These are phyloP conservation scores for Phrynocephalus forsythii DNA, from an alignment of 2,797 vertebrate species.

Conservation along the genomic window DNA sequence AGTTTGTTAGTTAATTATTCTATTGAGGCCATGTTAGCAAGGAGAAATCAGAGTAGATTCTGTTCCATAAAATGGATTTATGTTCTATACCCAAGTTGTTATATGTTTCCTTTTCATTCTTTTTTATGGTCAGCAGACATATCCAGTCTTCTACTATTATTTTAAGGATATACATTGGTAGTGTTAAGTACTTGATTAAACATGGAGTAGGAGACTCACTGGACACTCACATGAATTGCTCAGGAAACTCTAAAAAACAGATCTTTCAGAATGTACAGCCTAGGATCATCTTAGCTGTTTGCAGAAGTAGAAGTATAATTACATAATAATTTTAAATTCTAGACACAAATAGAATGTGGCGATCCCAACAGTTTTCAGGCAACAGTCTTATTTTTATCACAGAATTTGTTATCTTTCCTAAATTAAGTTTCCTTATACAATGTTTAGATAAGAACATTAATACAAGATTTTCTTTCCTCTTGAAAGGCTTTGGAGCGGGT, in stretches of 20 bases:
- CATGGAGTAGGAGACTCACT: conserved; percentile 14
- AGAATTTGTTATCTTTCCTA: conserved; percentile 70
- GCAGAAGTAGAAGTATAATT: conserved; percentile 19
- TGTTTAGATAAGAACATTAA: conserved; percentile 73
- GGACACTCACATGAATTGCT: conserved; percentile 5
- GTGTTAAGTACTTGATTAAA: conserved; percentile 26
- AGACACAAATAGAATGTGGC: conserved; percentile 67
- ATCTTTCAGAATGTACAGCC: conserved; percentile 31
- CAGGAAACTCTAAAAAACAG: conserved; percentile 12
- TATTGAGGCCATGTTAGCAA: neutral
- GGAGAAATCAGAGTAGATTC: neutral
- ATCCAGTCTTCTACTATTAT: neutral
- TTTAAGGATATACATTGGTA: neutral
- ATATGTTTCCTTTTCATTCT: neutral
- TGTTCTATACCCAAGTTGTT: neutral
- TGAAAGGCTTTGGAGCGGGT: conserved; percentile 84
- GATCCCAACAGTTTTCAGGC: conserved; percentile 69
- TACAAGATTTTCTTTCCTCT: conserved; percentile 69
- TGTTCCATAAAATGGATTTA: neutral
- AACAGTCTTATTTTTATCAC: conserved; percentile 65
- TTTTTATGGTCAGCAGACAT: neutral
- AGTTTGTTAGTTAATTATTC: neutral
- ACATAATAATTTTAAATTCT: conserved; percentile 58
- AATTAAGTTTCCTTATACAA: conserved; percentile 73
- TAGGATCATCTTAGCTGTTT: conserved; percentile 40